Evolutionary conservation across 1,140 invertebrate species (phyloP).

Genomic region (Drosophila ohnishii): DNA sequence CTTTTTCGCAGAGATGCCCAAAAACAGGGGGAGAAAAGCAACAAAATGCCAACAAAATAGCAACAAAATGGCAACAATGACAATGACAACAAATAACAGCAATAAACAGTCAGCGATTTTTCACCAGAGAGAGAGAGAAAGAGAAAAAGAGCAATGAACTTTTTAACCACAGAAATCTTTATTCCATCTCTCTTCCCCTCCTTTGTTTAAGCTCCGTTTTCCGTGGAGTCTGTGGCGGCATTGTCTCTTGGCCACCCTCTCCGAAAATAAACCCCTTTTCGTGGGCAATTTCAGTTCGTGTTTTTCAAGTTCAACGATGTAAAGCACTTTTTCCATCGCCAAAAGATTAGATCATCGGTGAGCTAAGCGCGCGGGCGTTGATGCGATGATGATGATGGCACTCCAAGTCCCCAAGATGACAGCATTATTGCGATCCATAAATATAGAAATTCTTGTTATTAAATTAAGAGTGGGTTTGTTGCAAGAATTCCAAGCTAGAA

Average conservation of each 20-base stretch:
- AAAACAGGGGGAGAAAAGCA: neutral
- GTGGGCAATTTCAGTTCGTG: neutral
- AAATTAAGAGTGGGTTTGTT: neutral
- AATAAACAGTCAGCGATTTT: slow-evolving; percentile 65
- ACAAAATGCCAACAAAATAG: slow-evolving; percentile 4
- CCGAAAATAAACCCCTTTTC: slow-evolving; percentile 1
- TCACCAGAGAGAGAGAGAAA: slow-evolving; percentile 35
- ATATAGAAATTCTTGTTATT: slow-evolving; percentile 4
- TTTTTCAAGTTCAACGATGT: slow-evolving; percentile 55
- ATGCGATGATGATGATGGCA: slow-evolving; percentile 10
- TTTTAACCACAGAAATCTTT: slow-evolving; percentile 28
- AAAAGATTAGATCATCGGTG: slow-evolving; percentile 63
- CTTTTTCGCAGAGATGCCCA: slow-evolving; percentile 8
- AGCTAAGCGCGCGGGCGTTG: slow-evolving; percentile 60
- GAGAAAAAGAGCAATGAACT: slow-evolving; percentile 44
- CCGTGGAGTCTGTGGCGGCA: slow-evolving; percentile 26
- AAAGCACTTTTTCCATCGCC: slow-evolving; percentile 22
- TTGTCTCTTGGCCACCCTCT: slow-evolving; percentile 16
- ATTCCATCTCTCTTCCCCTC: neutral
- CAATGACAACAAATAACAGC: slow-evolving; percentile 38
- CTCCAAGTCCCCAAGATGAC: neutral
- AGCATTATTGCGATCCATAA: slow-evolving; percentile 15
- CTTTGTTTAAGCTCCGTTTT: slow-evolving; percentile 4
- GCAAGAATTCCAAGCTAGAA: neutral
- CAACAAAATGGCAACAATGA: slow-evolving; percentile 30